These are phyloP conservation scores for Oligia latruncula DNA, from an alignment of 2,888 invertebrate genomes.

Conservation along the genomic window DNA sequence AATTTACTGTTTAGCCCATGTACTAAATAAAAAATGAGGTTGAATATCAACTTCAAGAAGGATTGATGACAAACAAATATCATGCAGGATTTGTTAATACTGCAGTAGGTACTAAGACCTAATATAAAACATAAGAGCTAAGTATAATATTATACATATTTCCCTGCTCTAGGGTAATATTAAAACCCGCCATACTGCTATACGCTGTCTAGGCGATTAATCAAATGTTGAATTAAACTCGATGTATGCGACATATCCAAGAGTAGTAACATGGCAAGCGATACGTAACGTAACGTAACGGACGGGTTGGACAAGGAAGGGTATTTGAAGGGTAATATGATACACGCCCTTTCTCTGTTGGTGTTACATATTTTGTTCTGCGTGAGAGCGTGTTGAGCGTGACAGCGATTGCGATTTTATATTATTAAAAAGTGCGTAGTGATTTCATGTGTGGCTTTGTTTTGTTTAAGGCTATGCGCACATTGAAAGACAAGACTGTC, in stretches of 20 bases:
- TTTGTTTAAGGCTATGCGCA: background rate
- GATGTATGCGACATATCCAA: slow-evolving; percentile 31
- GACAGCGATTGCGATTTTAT: slow-evolving; percentile 57
- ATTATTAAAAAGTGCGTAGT: slow-evolving; percentile 30
- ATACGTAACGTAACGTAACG: slow-evolving; percentile 68
- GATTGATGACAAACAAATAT: too few species aligned
- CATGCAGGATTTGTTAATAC: too few species aligned
- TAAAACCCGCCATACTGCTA: background rate
- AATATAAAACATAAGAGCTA: background rate
- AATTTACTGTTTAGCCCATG: too few species aligned
- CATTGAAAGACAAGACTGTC: background rate
- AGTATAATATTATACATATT: background rate
- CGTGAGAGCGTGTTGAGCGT: slow-evolving; percentile 57
- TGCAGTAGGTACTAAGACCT: background rate
- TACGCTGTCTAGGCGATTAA: slow-evolving; percentile 22
- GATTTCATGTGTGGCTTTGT: background rate
- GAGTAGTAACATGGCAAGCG: slow-evolving; percentile 50
- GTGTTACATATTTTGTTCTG: slow-evolving; percentile 64
- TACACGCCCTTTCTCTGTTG: slow-evolving; percentile 78
- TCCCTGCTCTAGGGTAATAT: background rate
- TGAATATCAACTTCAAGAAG: too few species aligned
- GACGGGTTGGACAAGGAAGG: slow-evolving; percentile 76
- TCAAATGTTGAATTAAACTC: slow-evolving; percentile 24
- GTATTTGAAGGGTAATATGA: slow-evolving; percentile 67
- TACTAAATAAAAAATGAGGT: too few species aligned